Evolutionary conservation across 1,140 invertebrate genomes (phyloP).

Genomic region (Leptinotarsa lineolata): DNA sequence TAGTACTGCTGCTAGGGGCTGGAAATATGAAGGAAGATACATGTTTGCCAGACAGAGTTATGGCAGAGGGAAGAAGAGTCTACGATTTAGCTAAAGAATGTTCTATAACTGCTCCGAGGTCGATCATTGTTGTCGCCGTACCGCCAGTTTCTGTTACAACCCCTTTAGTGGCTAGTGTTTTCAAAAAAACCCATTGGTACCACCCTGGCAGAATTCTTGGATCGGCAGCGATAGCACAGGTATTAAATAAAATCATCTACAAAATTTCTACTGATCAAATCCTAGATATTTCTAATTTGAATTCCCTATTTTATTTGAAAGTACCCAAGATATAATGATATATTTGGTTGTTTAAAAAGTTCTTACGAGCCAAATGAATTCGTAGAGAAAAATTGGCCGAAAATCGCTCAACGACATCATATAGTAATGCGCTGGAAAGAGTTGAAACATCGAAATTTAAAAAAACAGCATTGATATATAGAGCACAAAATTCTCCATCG

Average conservation of each 20-base stretch:
- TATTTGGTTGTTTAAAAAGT: too few relatives aligned
- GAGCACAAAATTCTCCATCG: too few relatives aligned
- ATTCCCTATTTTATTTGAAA: too few relatives aligned
- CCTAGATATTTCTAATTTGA: too few relatives aligned
- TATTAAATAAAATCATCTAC: conserved; percentile 8
- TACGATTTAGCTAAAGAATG: conserved; percentile 43
- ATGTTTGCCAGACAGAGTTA: conserved; percentile 36
- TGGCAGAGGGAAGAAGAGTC: conserved; percentile 45
- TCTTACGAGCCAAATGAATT: too few relatives aligned
- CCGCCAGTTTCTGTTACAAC: conserved; percentile 46
- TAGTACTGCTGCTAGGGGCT: conserved; percentile 44
- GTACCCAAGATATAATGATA: too few relatives aligned
- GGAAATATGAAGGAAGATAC: conserved; percentile 32
- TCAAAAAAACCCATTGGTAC: conserved; percentile 50
- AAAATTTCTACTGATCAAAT: too few relatives aligned
- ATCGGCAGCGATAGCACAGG: conserved; percentile 42
- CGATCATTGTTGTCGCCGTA: conserved; percentile 45
- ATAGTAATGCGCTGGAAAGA: too few relatives aligned
- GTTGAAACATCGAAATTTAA: too few relatives aligned
- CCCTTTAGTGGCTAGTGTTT: conserved; percentile 47
- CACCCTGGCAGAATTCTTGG: conserved; percentile 52
- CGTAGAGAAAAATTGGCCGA: too few relatives aligned
- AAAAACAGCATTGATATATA: too few relatives aligned
- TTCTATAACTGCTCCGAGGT: conserved; percentile 46
- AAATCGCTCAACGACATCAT: too few relatives aligned